A percentile compares a stretch with the other conserved stretches of the same genome.
These are phyloP conservation scores for Morpho achilles DNA, from an alignment of 2,888 invertebrate species.

Conservation along the genomic window DNA sequence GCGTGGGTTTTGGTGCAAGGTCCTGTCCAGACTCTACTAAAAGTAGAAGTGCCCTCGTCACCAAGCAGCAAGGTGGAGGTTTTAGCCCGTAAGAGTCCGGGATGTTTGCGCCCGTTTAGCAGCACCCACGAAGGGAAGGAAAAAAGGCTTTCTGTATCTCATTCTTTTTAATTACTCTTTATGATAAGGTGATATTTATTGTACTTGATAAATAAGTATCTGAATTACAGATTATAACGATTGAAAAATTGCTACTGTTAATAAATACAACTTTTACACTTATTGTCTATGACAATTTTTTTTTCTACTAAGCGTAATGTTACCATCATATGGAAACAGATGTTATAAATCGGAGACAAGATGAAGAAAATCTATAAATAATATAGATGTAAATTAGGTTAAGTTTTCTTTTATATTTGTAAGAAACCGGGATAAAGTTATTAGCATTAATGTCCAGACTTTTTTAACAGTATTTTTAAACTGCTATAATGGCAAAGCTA, in stretches of 20 bases:
- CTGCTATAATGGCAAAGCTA: too few relatives aligned
- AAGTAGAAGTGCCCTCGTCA: too few relatives aligned
- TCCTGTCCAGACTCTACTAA: too few relatives aligned
- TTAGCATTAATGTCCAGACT: slow-evolving; percentile 21
- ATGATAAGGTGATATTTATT: slow-evolving; percentile 14
- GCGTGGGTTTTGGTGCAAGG: too few relatives aligned
- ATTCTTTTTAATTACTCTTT: slow-evolving; percentile 24
- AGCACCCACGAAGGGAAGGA: too few relatives aligned
- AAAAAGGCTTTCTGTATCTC: slow-evolving; percentile 12
- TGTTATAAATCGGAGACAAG: slow-evolving; percentile 17
- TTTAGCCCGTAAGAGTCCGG: too few relatives aligned
- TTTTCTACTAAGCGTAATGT: slow-evolving; percentile 15
- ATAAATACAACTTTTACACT: not conserved
- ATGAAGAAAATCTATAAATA: slow-evolving; percentile 20
- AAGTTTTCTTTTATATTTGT: slow-evolving; percentile 26
- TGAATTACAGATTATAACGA: not conserved
- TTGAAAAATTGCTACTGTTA: too few relatives aligned
- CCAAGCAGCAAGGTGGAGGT: too few relatives aligned
- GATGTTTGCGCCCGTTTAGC: too few relatives aligned
- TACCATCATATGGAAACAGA: slow-evolving; percentile 20
- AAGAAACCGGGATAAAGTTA: slow-evolving; percentile 17
- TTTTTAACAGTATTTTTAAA: not conserved
- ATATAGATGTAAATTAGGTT: slow-evolving; percentile 28
- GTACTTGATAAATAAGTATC: slow-evolving; percentile 9
- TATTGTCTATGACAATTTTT: slow-evolving; percentile 4